A percentile compares a stretch with the other conserved stretches of the same genome.
Evolutionary conservation across 2,797 vertebrate species (phyloP).

Genomic region (Cheirogaleus major): DNA sequence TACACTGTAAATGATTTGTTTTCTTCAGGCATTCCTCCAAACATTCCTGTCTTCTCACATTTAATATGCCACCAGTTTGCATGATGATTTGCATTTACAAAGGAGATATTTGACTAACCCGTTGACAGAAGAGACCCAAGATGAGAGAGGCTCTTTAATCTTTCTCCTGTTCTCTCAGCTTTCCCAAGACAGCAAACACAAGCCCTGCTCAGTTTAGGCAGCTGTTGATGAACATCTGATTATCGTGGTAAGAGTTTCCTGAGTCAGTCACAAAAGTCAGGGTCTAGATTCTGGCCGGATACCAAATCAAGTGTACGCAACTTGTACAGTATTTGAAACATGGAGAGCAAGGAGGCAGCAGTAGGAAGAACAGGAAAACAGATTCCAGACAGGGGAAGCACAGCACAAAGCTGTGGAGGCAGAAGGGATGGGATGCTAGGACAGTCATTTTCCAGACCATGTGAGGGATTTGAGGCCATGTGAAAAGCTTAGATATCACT

Average conservation of each 20-base stretch:
- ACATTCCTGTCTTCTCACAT: constrained; percentile 49
- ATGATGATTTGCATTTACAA: constrained; percentile 67
- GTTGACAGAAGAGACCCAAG: constrained; percentile 67
- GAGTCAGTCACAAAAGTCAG: neutral
- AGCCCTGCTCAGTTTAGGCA: neutral
- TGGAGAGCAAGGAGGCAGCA: fast-evolving
- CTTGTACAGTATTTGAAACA: neutral
- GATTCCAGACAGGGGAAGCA: too few species aligned
- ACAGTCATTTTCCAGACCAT: fast-evolving
- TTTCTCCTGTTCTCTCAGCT: constrained; percentile 65
- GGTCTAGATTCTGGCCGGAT: neutral
- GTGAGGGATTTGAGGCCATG: fast-evolving
- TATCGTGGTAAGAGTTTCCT: neutral
- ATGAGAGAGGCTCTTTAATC: constrained; percentile 71
- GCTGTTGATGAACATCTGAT: constrained; percentile 36
- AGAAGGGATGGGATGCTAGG: neutral
- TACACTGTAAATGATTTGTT: neutral
- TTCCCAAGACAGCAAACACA: constrained; percentile 61
- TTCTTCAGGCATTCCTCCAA: constrained; percentile 19
- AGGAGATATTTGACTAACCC: constrained; percentile 68
- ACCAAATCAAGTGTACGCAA: neutral
- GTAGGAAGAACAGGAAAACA: neutral
- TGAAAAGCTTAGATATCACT: neutral
- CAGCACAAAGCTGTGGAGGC: neutral
- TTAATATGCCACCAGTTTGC: constrained; percentile 67